Base-by-base conservation (phyloP, 2,113 vertebrate species). In the Saccopteryx leptura region DNA sequence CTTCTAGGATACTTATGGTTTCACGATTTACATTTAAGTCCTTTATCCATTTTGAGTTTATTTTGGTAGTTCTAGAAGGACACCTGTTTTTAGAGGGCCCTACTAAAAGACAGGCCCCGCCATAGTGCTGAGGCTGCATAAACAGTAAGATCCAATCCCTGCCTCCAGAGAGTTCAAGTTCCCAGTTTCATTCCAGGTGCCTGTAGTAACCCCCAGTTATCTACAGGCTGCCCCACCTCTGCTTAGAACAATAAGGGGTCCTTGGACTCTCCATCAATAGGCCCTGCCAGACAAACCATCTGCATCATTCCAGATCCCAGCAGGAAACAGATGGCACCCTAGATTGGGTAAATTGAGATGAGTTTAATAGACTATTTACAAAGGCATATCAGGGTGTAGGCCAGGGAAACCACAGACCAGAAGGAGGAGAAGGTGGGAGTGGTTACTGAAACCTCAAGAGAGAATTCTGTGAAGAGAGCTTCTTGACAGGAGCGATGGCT, bases 291-390 rank as follows among this genome's bases (percentile, higher is more conserved):
- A 94, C 66, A 89, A 94, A 63, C 90, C 93, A 97, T 95, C 86
- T 95, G 93, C 83, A 94, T 71, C 83, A 78, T 65, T 79, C 83
- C 83, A 86, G 75, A 94, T 85, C 88, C 52, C 94, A 69, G 93
- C 92, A 93, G 87, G 95, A 95, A 97, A 79, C 92, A 97, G 96
- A 96, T 96, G 95, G 95, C 60, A 80, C 90, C 63, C 79, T 94
- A 89, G 90, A 92, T 63, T 90, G 80, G 78, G 96, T 93, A 95
- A 97, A 90, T 71, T 84, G 96, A 97, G 92, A 84, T 0, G 69
- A 80, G 93, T 83, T 96, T 92, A 96, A 95, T 89, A 94, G 90
- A 89, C 60, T 74, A 91, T 94, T 97, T 95, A 91, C 50, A 17
- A 93, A 97, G 65, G 66, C 76, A 60, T 74, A 72, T 83, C n/a